Evolutionary conservation across 2,888 invertebrate species (phyloP), one percentile per base, ranked within the genome.

Genomic region (Eupithecia vulgata): DNA sequence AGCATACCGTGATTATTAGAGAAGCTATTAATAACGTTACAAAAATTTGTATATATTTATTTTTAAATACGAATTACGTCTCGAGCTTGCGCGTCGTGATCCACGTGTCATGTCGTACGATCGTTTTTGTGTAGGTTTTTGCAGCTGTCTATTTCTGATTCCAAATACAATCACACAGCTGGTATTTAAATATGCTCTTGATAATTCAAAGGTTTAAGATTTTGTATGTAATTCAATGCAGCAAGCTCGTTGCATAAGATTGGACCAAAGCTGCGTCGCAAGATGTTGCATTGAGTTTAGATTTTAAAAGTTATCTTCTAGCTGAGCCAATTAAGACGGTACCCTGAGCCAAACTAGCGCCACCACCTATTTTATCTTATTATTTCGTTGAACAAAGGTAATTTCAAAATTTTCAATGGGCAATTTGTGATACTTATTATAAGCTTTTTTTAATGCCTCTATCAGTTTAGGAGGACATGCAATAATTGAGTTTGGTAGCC

Each of bases 11-110:
- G 48, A 21, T 52, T 48, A 8, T 48, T 21, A 3, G n/a, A 48
- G 48, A 52, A 21, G n/a, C 45, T 45, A 45, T 45, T 52, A 10
- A 52, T 21, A 76, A 62, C 21, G 70, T 34, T 68, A 59, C 4
- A 75, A 76, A 76, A 74, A 71, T 72, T 62, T 73, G 73, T 73
- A 66, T 75, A 37, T 61, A 67, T 68, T 35, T 68, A 68, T 78
- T 74, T 75, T 74, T 74, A 77, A 67, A 68, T 37, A 68, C 70
- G 40, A 67, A 65, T 73, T 52, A 73, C 76, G 74, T 76, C 66
- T 67, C 5, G 34, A 71, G 78, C 79, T 76, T 69, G 72, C 77
- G 76, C 71, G 74, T 78, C 57, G 73, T 61, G 45, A 40, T 67
- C 35, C 77, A 77, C 80, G 77, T 79, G 76, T 68, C 25, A 13